Evolutionary conservation across 1,140 invertebrate species (phyloP).

Genomic region (Aphaenogaster floridana): DNA sequence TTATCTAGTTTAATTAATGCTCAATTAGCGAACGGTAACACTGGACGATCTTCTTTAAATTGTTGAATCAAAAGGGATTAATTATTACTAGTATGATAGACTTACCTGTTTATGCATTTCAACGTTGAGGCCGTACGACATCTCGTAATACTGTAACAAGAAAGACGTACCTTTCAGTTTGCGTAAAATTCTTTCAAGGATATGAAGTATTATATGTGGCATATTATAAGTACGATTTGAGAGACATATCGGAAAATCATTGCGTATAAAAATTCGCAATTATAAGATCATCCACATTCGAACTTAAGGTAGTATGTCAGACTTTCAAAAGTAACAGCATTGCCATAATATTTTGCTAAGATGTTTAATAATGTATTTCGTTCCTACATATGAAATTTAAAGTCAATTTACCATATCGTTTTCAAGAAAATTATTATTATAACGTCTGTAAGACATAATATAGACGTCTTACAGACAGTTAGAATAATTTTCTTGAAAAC

Average conservation of each 20-base stretch:
- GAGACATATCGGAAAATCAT: background rate
- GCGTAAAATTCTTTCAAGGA: background rate
- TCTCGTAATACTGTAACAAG: conserved; percentile 93
- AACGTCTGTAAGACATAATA: no score
- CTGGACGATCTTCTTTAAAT: background rate
- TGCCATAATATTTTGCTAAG: no score
- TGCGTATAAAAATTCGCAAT: conserved; percentile 3
- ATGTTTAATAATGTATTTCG: no score
- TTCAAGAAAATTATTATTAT: no score
- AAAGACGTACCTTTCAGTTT: conserved; percentile 62
- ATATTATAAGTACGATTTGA: background rate
- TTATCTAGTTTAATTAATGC: background rate
- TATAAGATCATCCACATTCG: background rate
- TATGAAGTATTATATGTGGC: conserved; percentile 22
- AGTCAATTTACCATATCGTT: no score
- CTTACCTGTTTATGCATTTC: conserved; percentile 95
- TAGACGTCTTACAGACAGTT: no score
- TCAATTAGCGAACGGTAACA: background rate
- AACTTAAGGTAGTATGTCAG: background rate
- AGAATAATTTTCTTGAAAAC: no score
- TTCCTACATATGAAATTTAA: no score
- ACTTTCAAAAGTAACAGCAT: no score
- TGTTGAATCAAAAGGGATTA: background rate
- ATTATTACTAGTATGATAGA: conserved; percentile 16
- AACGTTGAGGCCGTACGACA: conserved; percentile 93